A percentile compares a stretch with the other conserved stretches of the same genome.
Evolutionary conservation across 2,888 invertebrate species (phyloP).

Genomic region (Amphipyra berbera): DNA sequence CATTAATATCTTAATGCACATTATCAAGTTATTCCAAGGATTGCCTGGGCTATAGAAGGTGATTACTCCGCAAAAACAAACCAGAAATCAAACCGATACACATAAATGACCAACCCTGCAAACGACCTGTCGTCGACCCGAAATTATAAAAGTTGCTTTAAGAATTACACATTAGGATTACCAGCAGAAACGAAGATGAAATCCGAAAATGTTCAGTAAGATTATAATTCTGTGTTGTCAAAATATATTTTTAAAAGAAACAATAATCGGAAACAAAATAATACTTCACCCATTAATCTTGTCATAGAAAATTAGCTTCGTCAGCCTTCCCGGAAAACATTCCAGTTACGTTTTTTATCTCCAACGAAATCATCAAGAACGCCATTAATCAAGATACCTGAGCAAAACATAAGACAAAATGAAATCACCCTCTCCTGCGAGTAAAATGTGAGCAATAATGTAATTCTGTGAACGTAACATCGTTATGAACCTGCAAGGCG

Average conservation of each 20-base stretch:
- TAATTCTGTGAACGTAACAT: constrained; percentile 68
- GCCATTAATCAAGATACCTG: constrained; percentile 55
- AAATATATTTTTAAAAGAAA: background rate
- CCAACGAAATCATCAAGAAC: constrained; percentile 40
- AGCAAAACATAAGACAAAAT: constrained; percentile 44
- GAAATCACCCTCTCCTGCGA: constrained; percentile 36
- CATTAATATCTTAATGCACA: too few species aligned
- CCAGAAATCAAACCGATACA: too few species aligned
- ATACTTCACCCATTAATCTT: constrained; percentile 49
- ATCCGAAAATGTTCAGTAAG: too few species aligned
- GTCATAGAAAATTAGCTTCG: constrained; percentile 49
- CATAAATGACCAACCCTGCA: too few species aligned
- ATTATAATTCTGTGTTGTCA: background rate
- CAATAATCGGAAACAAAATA: constrained; percentile 20
- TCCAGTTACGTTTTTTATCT: constrained; percentile 41
- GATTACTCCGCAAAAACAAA: too few species aligned
- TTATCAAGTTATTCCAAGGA: too few species aligned
- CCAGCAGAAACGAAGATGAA: too few species aligned
- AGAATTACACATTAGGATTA: too few species aligned
- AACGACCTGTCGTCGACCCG: too few species aligned
- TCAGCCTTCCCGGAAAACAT: constrained; percentile 35
- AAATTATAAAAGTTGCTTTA: too few species aligned
- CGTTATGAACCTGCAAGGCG: constrained; percentile 67
- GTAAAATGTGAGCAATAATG: constrained; percentile 70
- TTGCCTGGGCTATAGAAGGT: too few species aligned